These are phyloP conservation scores for Gadus macrocephalus DNA, from an alignment of 2,113 vertebrate genomes.

Conservation along the genomic window DNA sequence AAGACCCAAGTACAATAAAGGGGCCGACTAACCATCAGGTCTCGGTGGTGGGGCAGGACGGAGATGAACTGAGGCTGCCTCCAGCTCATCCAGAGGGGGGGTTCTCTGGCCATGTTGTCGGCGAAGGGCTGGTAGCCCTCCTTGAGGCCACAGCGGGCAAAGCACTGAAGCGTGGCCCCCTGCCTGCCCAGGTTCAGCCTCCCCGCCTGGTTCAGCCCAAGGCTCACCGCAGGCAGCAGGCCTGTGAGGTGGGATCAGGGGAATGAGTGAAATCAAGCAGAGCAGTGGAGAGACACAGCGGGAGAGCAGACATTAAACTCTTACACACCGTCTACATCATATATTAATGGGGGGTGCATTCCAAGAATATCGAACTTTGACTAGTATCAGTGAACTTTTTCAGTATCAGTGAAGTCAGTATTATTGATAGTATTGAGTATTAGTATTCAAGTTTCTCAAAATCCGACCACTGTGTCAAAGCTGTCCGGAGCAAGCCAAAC, in stretches of 20 bases:
- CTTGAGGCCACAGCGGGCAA: conserved; percentile 86
- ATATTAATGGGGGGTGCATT: no score
- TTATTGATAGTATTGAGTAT: no score
- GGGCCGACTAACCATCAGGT: conserved; percentile 74
- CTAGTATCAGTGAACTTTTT: no score
- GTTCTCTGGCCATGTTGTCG: conserved; percentile 84
- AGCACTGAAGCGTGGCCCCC: conserved; percentile 83
- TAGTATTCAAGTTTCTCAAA: no score
- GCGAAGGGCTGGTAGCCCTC: conserved; percentile 93
- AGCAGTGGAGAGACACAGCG: not conserved
- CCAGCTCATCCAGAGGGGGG: conserved; percentile 91
- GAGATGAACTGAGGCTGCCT: conserved; percentile 84
- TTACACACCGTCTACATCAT: no score
- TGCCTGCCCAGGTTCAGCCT: conserved; percentile 88
- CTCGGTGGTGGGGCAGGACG: conserved; percentile 78
- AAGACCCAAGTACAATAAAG: no score
- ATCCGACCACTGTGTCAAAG: no score
- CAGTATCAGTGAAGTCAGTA: no score
- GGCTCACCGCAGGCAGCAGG: conserved; percentile 84
- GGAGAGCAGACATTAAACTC: no score
- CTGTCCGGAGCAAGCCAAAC: no score
- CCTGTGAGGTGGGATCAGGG: conserved; percentile 62
- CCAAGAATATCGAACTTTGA: no score
- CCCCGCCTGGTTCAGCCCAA: conserved; percentile 86
- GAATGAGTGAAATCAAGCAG: not conserved